These are phyloP conservation scores for Oenanthe melanoleuca DNA, from an alignment of 2,113 vertebrate species.

Conservation along the genomic window DNA sequence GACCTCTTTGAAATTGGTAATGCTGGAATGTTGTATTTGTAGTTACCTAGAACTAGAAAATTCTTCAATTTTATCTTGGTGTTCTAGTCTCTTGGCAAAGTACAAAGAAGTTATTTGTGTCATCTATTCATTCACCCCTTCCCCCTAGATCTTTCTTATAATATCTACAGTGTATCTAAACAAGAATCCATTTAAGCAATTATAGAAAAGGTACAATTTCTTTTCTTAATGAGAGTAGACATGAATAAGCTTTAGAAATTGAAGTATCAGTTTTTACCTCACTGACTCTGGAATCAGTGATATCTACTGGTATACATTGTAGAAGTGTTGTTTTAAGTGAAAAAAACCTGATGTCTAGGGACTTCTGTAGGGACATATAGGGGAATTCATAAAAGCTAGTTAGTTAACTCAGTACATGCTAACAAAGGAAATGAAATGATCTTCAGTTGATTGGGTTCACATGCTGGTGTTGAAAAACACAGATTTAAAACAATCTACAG, in stretches of 20 bases:
- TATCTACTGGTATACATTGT: not conserved
- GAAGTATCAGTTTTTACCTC: not conserved
- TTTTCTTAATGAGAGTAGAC: not conserved
- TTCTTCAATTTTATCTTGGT: not conserved
- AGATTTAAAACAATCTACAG: not conserved
- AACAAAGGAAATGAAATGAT: not conserved
- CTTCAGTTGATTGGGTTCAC: not conserved
- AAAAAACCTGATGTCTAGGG: not conserved
- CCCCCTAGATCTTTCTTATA: not conserved
- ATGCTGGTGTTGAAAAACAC: not conserved
- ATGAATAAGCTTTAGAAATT: not conserved
- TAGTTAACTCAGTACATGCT: not conserved
- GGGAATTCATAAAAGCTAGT: not conserved
- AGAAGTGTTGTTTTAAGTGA: not conserved
- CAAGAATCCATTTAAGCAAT: fast-evolving
- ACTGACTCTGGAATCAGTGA: not conserved
- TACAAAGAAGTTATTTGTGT: not conserved
- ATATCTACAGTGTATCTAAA: not conserved
- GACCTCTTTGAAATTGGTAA: not conserved
- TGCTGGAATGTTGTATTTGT: not conserved
- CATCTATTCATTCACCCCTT: not conserved
- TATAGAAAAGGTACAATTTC: not conserved
- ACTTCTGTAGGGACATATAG: not conserved
- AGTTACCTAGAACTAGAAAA: too few species aligned
- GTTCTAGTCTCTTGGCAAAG: not conserved